phyloP scores from a whole-genome alignment of 2,888 invertebrate species.

The Apamea monoglypha region DNA sequence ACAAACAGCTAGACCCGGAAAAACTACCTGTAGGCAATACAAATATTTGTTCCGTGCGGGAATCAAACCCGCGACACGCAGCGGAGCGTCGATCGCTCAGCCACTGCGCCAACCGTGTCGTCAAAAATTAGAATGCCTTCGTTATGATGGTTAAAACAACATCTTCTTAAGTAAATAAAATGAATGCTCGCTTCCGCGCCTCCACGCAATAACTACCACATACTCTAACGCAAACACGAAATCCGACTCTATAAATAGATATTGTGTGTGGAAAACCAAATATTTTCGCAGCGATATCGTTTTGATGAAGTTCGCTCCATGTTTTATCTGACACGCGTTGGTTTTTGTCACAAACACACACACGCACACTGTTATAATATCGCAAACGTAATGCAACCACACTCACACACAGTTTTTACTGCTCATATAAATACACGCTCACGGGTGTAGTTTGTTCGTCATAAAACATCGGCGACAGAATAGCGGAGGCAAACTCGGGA shows the following conservation, averaged over 20 bases:
- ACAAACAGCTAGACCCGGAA: no score
- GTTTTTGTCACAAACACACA: constrained; percentile 61
- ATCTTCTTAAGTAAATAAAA: background rate
- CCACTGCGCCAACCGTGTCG: no score
- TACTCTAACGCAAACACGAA: constrained; percentile 67
- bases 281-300: constrained; percentile 67
- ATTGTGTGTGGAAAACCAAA: constrained; percentile 70
- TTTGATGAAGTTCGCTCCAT: constrained; percentile 67
- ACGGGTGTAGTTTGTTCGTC: constrained; percentile 20
- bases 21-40: no score
- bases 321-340: constrained; percentile 63
- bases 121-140: no score
- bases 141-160: background rate
- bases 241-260: constrained; percentile 70
- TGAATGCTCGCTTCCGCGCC: constrained; percentile 15
- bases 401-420: constrained; percentile 28
- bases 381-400: constrained; percentile 14
- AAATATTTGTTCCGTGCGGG: no score
- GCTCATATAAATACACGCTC: constrained; percentile 23
- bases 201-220: background rate
- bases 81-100: no score
- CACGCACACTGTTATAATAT: constrained; percentile 23
- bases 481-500: constrained; percentile 47
- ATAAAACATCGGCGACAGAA: constrained; percentile 46
- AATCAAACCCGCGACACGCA: no score